A percentile compares a stretch with the other conserved stretches of the same genome.
Evolutionary conservation across 2,797 vertebrate species (phyloP).

Genomic region (Sebastes nivosus): DNA sequence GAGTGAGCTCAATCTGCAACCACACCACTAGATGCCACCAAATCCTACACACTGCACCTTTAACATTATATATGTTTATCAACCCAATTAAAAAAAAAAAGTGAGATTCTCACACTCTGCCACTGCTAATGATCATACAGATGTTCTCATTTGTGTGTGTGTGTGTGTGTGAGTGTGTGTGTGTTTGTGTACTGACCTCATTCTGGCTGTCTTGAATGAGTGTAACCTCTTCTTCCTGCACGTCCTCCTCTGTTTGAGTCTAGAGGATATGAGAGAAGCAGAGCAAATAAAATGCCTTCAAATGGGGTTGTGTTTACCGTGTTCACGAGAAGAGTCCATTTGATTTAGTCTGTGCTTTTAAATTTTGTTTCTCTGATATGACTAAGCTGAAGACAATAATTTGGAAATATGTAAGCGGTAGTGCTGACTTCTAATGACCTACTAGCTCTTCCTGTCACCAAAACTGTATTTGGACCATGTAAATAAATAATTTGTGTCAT

Average conservation of each 20-base stretch:
- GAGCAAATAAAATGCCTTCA: background rate
- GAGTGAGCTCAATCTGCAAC: too few relatives aligned
- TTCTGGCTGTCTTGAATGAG: conserved; percentile 77
- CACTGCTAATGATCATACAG: background rate
- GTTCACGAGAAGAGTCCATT: background rate
- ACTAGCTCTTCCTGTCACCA: too few relatives aligned
- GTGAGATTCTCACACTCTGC: background rate
- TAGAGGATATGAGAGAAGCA: conserved; percentile 25
- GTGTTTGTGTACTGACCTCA: conserved; percentile 62
- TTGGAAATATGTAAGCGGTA: background rate
- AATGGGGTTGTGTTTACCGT: too few relatives aligned
- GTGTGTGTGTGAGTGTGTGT: background rate
- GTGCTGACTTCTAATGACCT: background rate
- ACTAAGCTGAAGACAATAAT: background rate
- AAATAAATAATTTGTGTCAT: too few relatives aligned
- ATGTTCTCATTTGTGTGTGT: background rate
- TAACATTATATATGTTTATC: background rate
- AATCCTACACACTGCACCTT: too few relatives aligned
- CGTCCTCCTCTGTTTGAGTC: conserved; percentile 76
- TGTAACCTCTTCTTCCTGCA: conserved; percentile 72
- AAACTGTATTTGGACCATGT: too few relatives aligned
- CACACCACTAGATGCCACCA: too few relatives aligned
- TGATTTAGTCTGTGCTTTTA: background rate
- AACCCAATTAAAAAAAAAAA: background rate
- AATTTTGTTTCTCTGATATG: background rate